A percentile compares a stretch with the other conserved stretches of the same genome.
Evolutionary conservation across 2,113 vertebrate genomes (phyloP).

Genomic region (Anguilla rostrata): DNA sequence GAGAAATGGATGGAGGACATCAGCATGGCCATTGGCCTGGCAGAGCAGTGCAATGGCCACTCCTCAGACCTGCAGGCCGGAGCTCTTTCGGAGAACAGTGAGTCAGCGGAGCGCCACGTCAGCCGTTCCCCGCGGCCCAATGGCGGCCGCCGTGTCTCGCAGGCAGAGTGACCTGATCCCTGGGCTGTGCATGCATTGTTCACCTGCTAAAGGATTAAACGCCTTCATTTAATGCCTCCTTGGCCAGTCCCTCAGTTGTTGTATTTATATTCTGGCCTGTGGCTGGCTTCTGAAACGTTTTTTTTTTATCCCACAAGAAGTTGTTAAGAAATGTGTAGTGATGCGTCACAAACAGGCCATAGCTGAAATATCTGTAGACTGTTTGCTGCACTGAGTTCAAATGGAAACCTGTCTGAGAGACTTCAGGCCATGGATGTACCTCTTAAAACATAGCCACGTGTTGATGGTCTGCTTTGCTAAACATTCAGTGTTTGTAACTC

Average conservation of each 20-base stretch:
- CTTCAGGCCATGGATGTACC: no score
- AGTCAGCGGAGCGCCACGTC: slow-evolving; percentile 54
- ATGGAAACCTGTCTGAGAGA: neutral
- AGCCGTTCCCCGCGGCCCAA: neutral
- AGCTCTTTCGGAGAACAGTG: slow-evolving; percentile 84
- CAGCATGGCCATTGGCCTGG: slow-evolving; percentile 84
- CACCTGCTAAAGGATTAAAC: neutral
- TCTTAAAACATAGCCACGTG: no score
- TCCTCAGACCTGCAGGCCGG: slow-evolving; percentile 76
- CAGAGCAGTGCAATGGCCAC: slow-evolving; percentile 81
- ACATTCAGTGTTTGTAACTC: neutral
- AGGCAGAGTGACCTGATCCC: neutral
- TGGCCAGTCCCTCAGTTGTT: neutral
- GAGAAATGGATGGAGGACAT: slow-evolving; percentile 95
- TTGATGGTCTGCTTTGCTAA: neutral
- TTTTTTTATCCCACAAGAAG: neutral
- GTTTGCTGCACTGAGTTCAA: neutral
- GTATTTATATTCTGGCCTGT: neutral
- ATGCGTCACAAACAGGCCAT: neutral
- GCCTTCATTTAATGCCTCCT: neutral
- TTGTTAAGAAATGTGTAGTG: neutral
- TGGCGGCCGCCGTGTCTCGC: neutral
- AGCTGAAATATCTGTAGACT: neutral
- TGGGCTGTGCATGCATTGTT: neutral
- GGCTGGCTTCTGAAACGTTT: neutral